A percentile compares a stretch with the other conserved stretches of the same genome.
phyloP scores from a whole-genome alignment of 2,113 vertebrate species.

The Vulpes lagopus region DNA sequence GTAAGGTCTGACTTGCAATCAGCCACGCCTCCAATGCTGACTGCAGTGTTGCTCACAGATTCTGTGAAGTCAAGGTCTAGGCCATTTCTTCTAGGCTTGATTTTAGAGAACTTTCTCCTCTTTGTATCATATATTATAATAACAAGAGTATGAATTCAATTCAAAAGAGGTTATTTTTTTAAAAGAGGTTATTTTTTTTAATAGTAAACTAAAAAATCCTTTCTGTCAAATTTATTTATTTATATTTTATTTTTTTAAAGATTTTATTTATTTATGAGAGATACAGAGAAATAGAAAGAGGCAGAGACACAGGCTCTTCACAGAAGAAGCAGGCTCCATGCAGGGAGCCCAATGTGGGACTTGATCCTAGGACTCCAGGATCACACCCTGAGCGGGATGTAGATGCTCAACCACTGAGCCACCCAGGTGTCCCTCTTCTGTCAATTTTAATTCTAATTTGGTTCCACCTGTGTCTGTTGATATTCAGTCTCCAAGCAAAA shows the following conservation, averaged over 20 bases:
- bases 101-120: not conserved
- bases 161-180: not conserved
- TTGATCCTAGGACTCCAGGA: no score
- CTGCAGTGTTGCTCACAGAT: not conserved
- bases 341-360: no score
- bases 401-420: no score
- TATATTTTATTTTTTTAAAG: no score
- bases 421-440: no score
- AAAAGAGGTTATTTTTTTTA: conserved; percentile 23
- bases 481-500: not conserved
- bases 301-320: no score
- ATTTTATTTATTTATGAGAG: no score
- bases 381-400: no score
- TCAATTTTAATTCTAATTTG: not conserved
- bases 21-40: not conserved
- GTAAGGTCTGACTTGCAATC: not conserved
- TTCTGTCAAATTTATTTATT: not conserved
- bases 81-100: not conserved
- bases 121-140: not conserved
- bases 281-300: no score
- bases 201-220: not conserved
- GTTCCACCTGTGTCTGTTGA: not conserved
- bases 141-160: not conserved
- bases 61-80: not conserved
- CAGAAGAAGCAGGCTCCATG: no score